These are phyloP conservation scores for Falcaria lacertinaria DNA, from an alignment of 2,888 invertebrate species.

Conservation along the genomic window DNA sequence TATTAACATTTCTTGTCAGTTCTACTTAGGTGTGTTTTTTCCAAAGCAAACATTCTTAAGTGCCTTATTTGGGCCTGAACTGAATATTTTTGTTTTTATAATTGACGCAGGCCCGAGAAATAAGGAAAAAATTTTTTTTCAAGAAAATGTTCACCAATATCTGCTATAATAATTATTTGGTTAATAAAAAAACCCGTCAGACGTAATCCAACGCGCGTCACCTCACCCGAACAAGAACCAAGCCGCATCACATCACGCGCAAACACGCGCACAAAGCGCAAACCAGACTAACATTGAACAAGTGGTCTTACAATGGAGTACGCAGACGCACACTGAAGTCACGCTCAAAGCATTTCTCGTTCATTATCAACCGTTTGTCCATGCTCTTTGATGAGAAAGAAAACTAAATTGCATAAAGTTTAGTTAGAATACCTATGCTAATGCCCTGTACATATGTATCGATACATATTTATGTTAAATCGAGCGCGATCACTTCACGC, in stretches of 20 bases:
- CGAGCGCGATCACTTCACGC: slow-evolving; percentile 35
- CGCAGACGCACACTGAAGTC: slow-evolving; percentile 3
- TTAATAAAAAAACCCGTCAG: too few relatives aligned
- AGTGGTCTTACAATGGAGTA: slow-evolving; percentile 9
- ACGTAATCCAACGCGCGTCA: slow-evolving; percentile 16
- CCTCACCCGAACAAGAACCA: slow-evolving; percentile 5
- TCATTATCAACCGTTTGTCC: slow-evolving; percentile 20
- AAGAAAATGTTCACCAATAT: too few relatives aligned
- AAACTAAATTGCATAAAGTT: not conserved
- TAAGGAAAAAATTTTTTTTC: too few relatives aligned
- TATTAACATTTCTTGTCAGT: too few relatives aligned
- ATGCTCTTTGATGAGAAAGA: not conserved
- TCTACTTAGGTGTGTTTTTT: too few relatives aligned
- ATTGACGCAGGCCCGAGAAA: too few relatives aligned
- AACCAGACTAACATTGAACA: slow-evolving; percentile 29
- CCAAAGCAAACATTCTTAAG: too few relatives aligned
- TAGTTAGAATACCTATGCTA: slow-evolving; percentile 21
- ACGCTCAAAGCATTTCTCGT: slow-evolving; percentile 30
- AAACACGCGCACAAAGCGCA: slow-evolving; percentile 18
- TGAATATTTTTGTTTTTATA: too few relatives aligned
- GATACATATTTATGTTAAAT: slow-evolving; percentile 38
- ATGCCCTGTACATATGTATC: slow-evolving; percentile 12
- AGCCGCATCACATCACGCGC: slow-evolving; percentile 15
- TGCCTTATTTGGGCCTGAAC: too few relatives aligned
- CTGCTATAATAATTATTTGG: too few relatives aligned